Base-by-base conservation (phyloP, 1,140 invertebrate species). In the Atta colombica region DNA sequence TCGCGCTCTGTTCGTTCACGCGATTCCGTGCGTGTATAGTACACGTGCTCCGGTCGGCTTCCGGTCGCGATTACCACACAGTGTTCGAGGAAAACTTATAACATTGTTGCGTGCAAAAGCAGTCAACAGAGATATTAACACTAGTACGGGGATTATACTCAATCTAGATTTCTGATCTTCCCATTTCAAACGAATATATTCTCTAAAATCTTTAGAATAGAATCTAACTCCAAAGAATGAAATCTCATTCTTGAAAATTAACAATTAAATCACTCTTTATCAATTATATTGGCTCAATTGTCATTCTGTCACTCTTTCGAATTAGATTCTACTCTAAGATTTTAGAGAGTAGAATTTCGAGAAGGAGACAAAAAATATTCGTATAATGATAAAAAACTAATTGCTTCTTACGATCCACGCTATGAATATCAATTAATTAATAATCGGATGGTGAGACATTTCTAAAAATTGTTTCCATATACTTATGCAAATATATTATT, bases 41-140 rank as follows among this genome's bases (percentile, higher is more conserved):
- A 81, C 63, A 61, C 66, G 86, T 55, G 72, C 49, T 72, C 51
- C 51, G 55, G 60, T 39, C 21, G 12, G 45, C 81, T 86, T 91
- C 90, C 86, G 88, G 58, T 63, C 75, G 78, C 86, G 71, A n/a
- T 60, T 39, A 1, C 21, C 51, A 5, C 45, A 65, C 12, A 28
- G 16, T 77, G 5, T 51, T n/a, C 14, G n/a, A 39, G 39, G 58
- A 58, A 72, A 77, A 71, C 16, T 45, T 69, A 66, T 60, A 60
- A 74, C 14, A 60, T 49, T 35, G 14, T 72, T 49, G 28, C 18
- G 16, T 21, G 39, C 60, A 61, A 71, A 58, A 61, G 12, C 51
- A 74, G 25, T 61, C 68, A 55, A 61, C 16, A 69, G 18, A 74
- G 45, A 82, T 82, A 49, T 82, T 82, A 82, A 60, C 25, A 49